Evolutionary conservation across 2,113 vertebrate genomes (phyloP).

Genomic region (Pungitius pungitius): DNA sequence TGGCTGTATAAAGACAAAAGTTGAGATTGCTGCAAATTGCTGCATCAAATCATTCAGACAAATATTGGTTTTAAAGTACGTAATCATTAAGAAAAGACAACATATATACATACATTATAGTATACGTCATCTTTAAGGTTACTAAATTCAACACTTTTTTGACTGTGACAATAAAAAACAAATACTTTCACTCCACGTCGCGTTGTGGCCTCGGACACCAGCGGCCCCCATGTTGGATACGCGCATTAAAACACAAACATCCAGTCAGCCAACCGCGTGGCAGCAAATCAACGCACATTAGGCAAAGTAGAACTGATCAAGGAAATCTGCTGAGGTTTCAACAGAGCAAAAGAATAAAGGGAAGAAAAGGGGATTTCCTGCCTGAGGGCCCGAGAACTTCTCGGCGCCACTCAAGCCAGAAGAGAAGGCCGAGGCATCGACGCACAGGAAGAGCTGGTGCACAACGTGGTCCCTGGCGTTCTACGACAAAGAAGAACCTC

Average conservation of each 20-base stretch:
- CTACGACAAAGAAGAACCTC: conserved; percentile 37
- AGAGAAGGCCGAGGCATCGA: conserved; percentile 27
- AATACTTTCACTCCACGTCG: background rate
- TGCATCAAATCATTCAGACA: background rate
- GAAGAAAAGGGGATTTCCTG: background rate
- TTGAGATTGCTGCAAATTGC: background rate
- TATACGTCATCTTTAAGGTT: no score
- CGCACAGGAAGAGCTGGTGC: conserved; percentile 52
- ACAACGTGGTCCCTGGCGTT: conserved; percentile 45
- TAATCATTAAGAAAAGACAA: background rate
- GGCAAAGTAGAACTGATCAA: background rate
- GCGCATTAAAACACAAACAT: background rate
- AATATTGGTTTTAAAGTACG: background rate
- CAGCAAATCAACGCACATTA: background rate
- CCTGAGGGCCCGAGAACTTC: background rate
- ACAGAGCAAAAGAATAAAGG: background rate
- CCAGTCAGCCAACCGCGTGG: background rate
- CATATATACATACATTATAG: no score
- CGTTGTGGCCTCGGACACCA: background rate
- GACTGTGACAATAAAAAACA: no score
- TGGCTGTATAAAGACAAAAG: background rate
- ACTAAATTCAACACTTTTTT: no score
- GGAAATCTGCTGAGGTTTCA: background rate
- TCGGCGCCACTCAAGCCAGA: conserved; percentile 9
- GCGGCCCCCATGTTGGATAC: background rate